phyloP scores from a whole-genome alignment of 1,140 invertebrate genomes.

The Nixonia krombeini region DNA sequence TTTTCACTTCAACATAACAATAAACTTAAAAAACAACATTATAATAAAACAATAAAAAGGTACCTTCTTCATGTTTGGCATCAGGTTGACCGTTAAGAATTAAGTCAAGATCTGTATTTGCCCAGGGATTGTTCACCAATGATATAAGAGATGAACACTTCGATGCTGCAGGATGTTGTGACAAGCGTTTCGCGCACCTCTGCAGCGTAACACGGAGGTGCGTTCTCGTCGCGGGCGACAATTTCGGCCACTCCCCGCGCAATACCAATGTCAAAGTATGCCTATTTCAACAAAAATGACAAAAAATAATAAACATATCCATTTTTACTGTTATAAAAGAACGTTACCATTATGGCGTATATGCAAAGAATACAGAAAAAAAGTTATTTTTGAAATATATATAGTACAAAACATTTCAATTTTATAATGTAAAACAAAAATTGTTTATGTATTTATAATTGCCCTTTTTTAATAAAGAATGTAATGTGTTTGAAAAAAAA shows the following conservation, averaged over 20 bases:
- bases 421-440: too few relatives aligned
- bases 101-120: slow-evolving; percentile 66
- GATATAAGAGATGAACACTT: slow-evolving; percentile 68
- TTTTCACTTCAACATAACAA: too few relatives aligned
- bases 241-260: slow-evolving; percentile 73
- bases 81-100: slow-evolving; percentile 69
- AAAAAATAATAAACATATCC: slow-evolving; percentile 11
- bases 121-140: slow-evolving; percentile 72
- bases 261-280: slow-evolving; percentile 73
- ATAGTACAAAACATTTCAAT: too few relatives aligned
- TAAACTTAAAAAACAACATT: too few relatives aligned
- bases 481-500: too few relatives aligned
- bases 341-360: too few relatives aligned
- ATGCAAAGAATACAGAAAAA: too few relatives aligned
- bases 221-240: slow-evolving; percentile 70
- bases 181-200: slow-evolving; percentile 66
- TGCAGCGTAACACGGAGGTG: slow-evolving; percentile 72
- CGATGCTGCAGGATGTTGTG: slow-evolving; percentile 63
- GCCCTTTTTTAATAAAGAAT: too few relatives aligned
- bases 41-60: not conserved
- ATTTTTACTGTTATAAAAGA: too few relatives aligned
- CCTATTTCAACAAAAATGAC: slow-evolving; percentile 51
- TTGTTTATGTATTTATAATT: too few relatives aligned
- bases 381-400: too few relatives aligned
- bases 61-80: slow-evolving; percentile 66